Conservation (phyloP, 2,113 vertebrate genomes). For the Protobothrops mucrosquamatus region DNA sequence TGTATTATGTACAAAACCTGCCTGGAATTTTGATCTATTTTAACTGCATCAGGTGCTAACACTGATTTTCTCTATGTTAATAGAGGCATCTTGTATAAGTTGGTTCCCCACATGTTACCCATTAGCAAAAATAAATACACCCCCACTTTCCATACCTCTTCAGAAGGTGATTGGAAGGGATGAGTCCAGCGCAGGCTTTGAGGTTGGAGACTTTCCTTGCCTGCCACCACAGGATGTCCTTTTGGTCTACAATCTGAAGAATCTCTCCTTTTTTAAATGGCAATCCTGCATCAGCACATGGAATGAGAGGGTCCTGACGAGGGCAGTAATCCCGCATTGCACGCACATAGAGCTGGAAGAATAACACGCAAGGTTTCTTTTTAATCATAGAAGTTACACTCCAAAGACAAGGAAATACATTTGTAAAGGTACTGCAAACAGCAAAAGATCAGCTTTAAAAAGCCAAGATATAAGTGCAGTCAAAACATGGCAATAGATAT, state of each 20-base stretch:
- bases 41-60: neutral
- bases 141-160: constrained; percentile 74
- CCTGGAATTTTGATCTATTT: neutral
- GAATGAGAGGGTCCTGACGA: constrained; percentile 84
- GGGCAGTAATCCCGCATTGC: constrained; percentile 92
- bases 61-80: neutral
- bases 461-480: neutral
- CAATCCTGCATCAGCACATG: constrained; percentile 89
- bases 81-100: neutral
- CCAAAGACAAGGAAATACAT: neutral
- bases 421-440: neutral
- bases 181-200: constrained; percentile 83
- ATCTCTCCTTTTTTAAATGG: constrained; percentile 87
- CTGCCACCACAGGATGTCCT: constrained; percentile 94
- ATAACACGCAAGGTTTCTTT: neutral
- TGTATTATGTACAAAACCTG: neutral
- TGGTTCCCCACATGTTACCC: neutral
- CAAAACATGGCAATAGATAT: neutral
- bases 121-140: neutral
- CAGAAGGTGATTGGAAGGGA: constrained; percentile 87
- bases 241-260: constrained; percentile 95
- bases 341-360: constrained; percentile 81
- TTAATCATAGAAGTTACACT: neutral
- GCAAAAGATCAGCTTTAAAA: neutral
- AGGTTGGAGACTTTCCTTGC: constrained; percentile 84